These are phyloP conservation scores for Ptiloglossa arizonensis DNA, from an alignment of 1,140 invertebrate genomes.

Conservation along the genomic window DNA sequence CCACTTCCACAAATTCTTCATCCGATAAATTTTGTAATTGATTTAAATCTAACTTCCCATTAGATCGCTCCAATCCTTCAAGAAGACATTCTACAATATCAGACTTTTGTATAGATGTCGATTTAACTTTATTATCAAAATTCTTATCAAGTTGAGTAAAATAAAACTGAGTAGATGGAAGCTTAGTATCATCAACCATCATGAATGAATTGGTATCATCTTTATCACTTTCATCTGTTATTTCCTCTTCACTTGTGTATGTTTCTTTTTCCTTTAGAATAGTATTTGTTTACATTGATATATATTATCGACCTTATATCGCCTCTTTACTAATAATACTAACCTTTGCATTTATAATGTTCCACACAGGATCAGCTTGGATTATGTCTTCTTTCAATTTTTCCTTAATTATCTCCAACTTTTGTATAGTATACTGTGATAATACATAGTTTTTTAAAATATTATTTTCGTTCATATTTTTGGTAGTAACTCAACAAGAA, in stretches of 20 bases:
- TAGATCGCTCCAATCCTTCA: conserved; percentile 50
- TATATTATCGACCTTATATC: background rate
- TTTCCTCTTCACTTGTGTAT: conserved; percentile 11
- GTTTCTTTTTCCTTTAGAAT: conserved; percentile 27
- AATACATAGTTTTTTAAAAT: conserved; percentile 40
- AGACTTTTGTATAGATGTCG: conserved; percentile 12
- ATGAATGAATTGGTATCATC: background rate
- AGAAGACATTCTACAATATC: conserved; percentile 52
- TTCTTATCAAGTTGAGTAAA: conserved; percentile 45
- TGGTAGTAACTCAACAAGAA: background rate
- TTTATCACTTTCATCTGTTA: conserved; percentile 11
- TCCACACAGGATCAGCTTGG: conserved; percentile 46
- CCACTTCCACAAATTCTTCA: conserved; percentile 47
- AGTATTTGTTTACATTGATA: background rate
- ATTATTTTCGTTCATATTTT: conserved; percentile 25
- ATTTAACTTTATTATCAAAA: background rate
- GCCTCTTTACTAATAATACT: background rate
- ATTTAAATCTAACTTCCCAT: conserved; percentile 52
- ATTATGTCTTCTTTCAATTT: conserved; percentile 28
- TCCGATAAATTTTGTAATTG: conserved; percentile 58
- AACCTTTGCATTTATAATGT: conserved; percentile 44
- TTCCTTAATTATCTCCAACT: conserved; percentile 38
- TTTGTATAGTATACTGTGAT: conserved; percentile 30
- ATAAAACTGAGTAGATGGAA: conserved; percentile 59
- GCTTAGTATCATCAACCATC: background rate